Evolutionary conservation across 2,797 vertebrate species (phyloP).

Genomic region (Amazonetta brasiliensis): DNA sequence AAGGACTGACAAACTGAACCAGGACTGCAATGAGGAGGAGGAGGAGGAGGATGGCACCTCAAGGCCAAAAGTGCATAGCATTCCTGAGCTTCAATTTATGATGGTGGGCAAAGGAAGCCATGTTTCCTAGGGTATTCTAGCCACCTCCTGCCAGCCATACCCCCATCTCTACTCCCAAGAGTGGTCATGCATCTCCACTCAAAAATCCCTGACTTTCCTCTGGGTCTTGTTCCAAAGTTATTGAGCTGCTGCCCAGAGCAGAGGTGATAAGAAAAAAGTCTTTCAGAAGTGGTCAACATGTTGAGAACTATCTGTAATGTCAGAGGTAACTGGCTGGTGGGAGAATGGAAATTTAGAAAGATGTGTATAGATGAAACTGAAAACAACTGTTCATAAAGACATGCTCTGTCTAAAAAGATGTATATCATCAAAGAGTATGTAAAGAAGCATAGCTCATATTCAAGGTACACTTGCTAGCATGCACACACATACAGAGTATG

Average conservation of each 20-base stretch:
- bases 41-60: not conserved
- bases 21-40: not conserved
- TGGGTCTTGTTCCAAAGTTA: not conserved
- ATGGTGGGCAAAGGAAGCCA: not conserved
- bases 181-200: not conserved
- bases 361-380: not conserved
- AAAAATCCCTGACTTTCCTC: not conserved
- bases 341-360: not conserved
- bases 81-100: not conserved
- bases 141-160: not conserved
- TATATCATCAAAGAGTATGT: not conserved
- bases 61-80: not conserved
- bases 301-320: not conserved
- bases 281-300: not conserved
- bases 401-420: not conserved
- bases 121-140: not conserved
- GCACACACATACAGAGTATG: not conserved
- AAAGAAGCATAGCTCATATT: not conserved
- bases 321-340: not conserved
- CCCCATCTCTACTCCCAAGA: not conserved
- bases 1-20: not conserved
- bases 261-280: not conserved
- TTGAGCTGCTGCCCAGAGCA: not conserved
- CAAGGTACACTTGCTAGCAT: not conserved
- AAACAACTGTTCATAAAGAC: not conserved